Conservation (phyloP, 92 coral and sea anemone species). For the Umimayanthus chanpuru region DNA sequence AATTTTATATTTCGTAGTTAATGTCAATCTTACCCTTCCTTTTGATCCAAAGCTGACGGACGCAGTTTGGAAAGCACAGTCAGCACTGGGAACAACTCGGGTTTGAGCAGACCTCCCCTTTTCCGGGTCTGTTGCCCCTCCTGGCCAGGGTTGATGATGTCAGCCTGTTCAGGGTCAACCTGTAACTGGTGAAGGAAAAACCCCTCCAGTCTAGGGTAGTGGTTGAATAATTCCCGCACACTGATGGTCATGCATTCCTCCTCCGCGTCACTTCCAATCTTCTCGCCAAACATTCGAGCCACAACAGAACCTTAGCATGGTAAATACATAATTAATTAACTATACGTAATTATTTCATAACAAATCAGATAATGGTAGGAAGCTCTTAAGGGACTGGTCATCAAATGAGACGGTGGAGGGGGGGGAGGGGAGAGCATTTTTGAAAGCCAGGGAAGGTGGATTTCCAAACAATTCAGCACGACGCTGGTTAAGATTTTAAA, state of each 20-base stretch:
- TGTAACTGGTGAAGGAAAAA: conserved; percentile 68
- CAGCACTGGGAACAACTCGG: conserved; percentile 74
- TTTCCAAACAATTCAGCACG: too few species aligned
- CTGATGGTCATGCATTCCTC: conserved; percentile 70
- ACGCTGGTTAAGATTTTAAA: too few species aligned
- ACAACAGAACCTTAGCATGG: conserved; percentile 66
- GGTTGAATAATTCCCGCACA: conserved; percentile 68
- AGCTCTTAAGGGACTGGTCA: too few species aligned
- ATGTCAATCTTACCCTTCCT: conserved; percentile 50
- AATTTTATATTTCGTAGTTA: not conserved
- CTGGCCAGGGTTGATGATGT: not conserved
- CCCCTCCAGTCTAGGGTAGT: conserved; percentile 60
- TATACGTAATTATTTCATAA: too few species aligned
- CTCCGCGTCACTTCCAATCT: conserved; percentile 54
- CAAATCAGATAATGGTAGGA: too few species aligned
- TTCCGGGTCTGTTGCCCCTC: not conserved
- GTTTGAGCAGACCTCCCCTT: conserved; percentile 36
- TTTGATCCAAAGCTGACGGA: conserved; percentile 49
- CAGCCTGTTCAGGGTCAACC: not conserved
- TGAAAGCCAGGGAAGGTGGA: too few species aligned
- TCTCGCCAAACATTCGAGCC: conserved; percentile 73
- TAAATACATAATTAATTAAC: not conserved
- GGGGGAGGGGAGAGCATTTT: too few species aligned
- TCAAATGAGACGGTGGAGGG: too few species aligned
- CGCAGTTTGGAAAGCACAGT: conserved; percentile 74